Evolutionary conservation across 2,797 vertebrate genomes (phyloP), one percentile per base, ranked within the genome.

Genomic region (Sparidentex hasta): DNA sequence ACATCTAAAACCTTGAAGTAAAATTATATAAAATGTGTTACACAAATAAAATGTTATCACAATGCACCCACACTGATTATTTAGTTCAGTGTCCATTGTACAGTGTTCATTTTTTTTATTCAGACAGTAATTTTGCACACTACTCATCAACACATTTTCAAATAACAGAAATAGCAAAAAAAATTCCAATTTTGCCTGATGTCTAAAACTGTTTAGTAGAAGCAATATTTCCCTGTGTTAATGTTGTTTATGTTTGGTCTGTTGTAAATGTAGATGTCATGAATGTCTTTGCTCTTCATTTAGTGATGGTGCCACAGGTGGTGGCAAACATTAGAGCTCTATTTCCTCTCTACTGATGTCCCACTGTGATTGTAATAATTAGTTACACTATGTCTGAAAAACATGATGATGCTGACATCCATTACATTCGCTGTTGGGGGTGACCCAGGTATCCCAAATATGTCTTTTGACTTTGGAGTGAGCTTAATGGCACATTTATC

Each of bases 311-410:
- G 68, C 75, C 72, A 74, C 72, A 83, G 65, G 71, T 73, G 63
- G 23, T 50, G 74, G 56, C 55, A 20, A 20, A 57, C 57, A 44
- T 67, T 33, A 55, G 55, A 82, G 74, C 72, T 59, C 56, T 48
- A 20, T 64, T 29, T 72, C 75, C n/a, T 47, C 61, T 74, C 69
- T 12, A 48, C 65, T 71, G 68, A 64, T 65, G 59, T 58, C 65
- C 83, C 75, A 88, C 82, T 80, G 86, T 81, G 74, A 86, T 59
- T 18, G 66, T 59, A 75, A 59, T 54, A 76, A 88, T 82, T 88
- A 80, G 72, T 78, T 77, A 38, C 71, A 74, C 33, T 13, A 70
- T 84, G 72, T 76, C 64, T n/a, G 11, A 72, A 76, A 83, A 86
- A 76, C 51, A 80, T 54, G 70, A 66, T 74, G 74, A 71, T 59